Evolutionary conservation across 2,797 vertebrate species (phyloP).

Genomic region (Notamacropus eugenii): DNA sequence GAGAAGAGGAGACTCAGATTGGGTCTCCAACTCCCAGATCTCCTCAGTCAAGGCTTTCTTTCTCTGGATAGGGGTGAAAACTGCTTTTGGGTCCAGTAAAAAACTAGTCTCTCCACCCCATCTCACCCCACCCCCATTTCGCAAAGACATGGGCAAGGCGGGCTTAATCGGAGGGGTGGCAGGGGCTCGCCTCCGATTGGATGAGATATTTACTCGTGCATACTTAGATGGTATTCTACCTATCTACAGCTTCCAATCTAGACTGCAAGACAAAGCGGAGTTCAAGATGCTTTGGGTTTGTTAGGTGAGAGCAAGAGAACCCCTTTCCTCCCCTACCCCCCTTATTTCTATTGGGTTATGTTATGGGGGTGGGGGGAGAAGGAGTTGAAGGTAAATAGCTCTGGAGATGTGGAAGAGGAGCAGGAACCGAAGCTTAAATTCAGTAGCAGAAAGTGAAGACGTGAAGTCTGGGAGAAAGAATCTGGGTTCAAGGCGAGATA

Average conservation of each 20-base stretch:
- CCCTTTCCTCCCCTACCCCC: neutral
- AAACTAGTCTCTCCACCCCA: neutral
- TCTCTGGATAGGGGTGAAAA: neutral
- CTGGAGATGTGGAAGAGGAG: neutral
- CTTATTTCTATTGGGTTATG: neutral
- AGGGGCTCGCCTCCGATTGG: neutral
- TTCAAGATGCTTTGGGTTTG: neutral
- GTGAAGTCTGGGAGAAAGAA: neutral
- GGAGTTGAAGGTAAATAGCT: neutral
- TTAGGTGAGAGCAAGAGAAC: conserved; percentile 52
- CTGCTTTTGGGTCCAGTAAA: neutral
- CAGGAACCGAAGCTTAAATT: neutral
- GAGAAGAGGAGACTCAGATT: neutral
- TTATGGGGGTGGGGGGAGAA: neutral
- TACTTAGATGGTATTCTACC: neutral
- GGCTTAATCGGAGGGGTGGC: neutral
- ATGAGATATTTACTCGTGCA: neutral
- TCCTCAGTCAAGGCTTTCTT: neutral
- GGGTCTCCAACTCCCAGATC: neutral
- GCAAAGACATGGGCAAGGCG: neutral
- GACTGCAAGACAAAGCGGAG: neutral
- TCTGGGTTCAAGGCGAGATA: neutral
- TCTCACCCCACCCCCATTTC: fast-evolving
- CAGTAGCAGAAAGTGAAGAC: neutral
- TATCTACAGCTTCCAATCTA: neutral